Conservation (phyloP, 2,888 invertebrate species). For the Alentia gelatinosa region DNA sequence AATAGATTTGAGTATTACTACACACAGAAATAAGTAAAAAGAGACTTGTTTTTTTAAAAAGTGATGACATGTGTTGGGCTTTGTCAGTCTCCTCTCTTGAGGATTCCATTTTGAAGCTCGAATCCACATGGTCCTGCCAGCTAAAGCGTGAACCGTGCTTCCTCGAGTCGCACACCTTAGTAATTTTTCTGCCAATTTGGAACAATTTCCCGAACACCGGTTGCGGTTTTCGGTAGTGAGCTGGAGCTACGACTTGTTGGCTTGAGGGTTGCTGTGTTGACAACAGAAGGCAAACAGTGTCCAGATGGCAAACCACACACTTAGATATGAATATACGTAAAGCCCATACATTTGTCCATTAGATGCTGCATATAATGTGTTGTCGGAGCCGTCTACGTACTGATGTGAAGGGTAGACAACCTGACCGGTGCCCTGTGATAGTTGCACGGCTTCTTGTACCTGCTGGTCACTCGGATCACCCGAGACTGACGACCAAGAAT, state of each 20-base stretch:
- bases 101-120: neutral
- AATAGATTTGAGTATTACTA: conserved; percentile 3
- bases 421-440: conserved; percentile 76
- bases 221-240: neutral
- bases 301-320: conserved; percentile 46
- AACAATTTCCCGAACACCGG: neutral
- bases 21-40: conserved; percentile 31
- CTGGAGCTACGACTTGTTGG: conserved; percentile 41
- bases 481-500: conserved; percentile 26
- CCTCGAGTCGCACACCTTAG: neutral
- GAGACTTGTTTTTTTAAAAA: neutral
- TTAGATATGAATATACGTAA: conserved; percentile 37
- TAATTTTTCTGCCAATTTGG: neutral
- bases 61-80: conserved; percentile 47
- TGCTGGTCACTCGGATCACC: conserved; percentile 57
- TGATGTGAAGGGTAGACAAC: conserved; percentile 84
- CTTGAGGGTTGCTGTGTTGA: conserved; percentile 54
- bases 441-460: conserved; percentile 82
- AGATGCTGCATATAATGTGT: conserved; percentile 83
- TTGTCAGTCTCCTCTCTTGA: conserved; percentile 16
- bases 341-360: conserved; percentile 85
- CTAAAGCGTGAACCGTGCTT: neutral
- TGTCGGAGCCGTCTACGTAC: conserved; percentile 85
- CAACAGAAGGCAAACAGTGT: conserved; percentile 53
- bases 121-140: neutral